These are phyloP conservation scores for Prorops nasuta DNA, from an alignment of 1,140 invertebrate genomes.

Conservation along the genomic window DNA sequence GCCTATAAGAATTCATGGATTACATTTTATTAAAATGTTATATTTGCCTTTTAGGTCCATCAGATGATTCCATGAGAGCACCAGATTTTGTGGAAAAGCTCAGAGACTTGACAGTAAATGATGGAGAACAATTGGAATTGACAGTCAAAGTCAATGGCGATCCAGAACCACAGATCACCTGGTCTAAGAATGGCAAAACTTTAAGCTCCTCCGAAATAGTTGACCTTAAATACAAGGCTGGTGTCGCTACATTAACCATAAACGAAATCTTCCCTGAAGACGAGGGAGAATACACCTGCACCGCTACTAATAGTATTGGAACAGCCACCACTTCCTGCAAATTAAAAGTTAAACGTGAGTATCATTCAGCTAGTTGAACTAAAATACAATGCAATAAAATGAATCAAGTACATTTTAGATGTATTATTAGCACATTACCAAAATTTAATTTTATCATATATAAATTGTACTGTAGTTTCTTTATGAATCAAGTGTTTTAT, in stretches of 20 bases:
- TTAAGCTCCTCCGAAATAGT: conserved; percentile 80
- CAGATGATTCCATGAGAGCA: conserved; percentile 80
- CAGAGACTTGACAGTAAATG: conserved; percentile 69
- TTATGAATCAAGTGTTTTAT: too few relatives aligned
- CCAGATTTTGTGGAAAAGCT: conserved; percentile 79
- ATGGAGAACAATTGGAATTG: conserved; percentile 79
- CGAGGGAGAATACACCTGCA: conserved; percentile 84
- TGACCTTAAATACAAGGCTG: conserved; percentile 88
- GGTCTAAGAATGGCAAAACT: conserved; percentile 78
- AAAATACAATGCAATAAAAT: too few relatives aligned
- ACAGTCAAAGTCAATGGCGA: conserved; percentile 81
- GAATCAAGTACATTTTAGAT: too few relatives aligned
- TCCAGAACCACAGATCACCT: conserved; percentile 86
- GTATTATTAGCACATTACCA: too few relatives aligned
- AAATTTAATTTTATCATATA: too few relatives aligned
- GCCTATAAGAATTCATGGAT: background rate
- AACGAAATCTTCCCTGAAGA: conserved; percentile 93
- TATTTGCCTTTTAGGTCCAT: conserved; percentile 63
- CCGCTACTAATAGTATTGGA: conserved; percentile 88
- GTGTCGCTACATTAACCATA: conserved; percentile 80
- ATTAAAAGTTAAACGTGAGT: conserved; percentile 80
- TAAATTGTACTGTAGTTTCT: too few relatives aligned
- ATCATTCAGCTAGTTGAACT: too few relatives aligned
- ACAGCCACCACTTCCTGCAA: conserved; percentile 78
- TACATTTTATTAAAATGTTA: too few relatives aligned